Conservation (phyloP, 2,113 vertebrate species). For the Aegypius monachus region DNA sequence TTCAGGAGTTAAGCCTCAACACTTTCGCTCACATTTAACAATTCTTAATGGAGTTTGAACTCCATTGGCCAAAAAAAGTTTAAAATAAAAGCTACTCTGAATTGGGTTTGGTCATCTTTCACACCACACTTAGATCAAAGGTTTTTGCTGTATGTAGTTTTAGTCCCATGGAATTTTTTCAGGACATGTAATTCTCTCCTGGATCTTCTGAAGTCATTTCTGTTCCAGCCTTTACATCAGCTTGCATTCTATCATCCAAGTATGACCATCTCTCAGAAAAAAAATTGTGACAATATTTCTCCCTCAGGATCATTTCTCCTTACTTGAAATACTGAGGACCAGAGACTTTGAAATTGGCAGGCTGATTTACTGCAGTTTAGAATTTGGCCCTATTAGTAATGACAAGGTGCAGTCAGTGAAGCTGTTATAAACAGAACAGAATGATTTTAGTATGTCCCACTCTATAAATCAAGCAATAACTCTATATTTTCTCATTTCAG, state of each 20-base stretch:
- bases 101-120: not conserved
- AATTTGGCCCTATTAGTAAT: not conserved
- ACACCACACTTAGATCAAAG: not conserved
- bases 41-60: not conserved
- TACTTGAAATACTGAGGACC: not conserved
- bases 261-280: not conserved
- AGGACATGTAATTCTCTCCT: not conserved
- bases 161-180: not conserved
- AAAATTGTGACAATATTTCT: not conserved
- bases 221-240: not conserved
- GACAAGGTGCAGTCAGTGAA: not conserved
- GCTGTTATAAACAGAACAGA: not conserved
- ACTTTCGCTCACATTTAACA: not conserved
- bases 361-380: not conserved
- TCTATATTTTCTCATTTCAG: not conserved
- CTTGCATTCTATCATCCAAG: too few relatives aligned
- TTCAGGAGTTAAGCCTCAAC: not conserved
- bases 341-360: not conserved
- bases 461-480: not conserved
- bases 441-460: not conserved
- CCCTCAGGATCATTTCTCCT: not conserved
- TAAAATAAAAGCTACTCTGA: conserved; percentile 9
- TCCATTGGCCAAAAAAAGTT: not conserved
- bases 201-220: not conserved
- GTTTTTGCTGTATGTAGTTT: not conserved